Evolutionary conservation across 1,140 invertebrate genomes (phyloP), one percentile per base, ranked within the genome.

Genomic region (Branchinecta lindahli): DNA sequence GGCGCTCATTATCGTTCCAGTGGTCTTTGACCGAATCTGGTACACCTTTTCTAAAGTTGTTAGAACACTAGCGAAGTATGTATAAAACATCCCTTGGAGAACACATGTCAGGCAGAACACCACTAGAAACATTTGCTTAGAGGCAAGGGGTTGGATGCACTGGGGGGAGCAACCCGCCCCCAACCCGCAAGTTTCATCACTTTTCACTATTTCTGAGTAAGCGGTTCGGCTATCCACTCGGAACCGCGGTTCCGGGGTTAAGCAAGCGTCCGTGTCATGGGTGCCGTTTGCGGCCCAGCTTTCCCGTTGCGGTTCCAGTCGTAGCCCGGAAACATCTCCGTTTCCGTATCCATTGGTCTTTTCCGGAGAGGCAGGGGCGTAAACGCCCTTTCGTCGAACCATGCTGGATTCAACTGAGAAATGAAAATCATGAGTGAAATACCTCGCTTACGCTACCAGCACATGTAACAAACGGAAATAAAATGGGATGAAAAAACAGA

Each of bases 41-140:
- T 95, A 97, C 46, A 96, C 82, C 81, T 96, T 96, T 80, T 98
- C 94, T 52, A 98, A 91, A 8, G 94, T 97, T 44, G 95, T 97
- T 76, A 97, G 93, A 70, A 95, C 92, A 75, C 91, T 94, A 45
- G 95, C 94, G 78, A 97, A 93, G 79, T 97, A 98, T 21, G 92
- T 94, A 79, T 90, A 90, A 78, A 91, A 95, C 88, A 94, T 94
- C 45, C 92, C 92, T 52, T 72, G 67, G n/a, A 72, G 61, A 18
- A 72, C 67, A 66, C 73, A 74, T 12, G 75, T 75, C n/a, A 75
- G 45, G 75, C 92, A 90, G 79, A 94, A 95, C 8, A 90, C 87
- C 70, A 88, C 83, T 78, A 95, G 84, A 78, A 95, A 95, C 33
- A 88, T 84, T 75, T 93, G 87, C 73, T 92, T 94, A n/a, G 90